phyloP scores from a whole-genome alignment of 1,140 invertebrate species.

The Araneus ventricosus region DNA sequence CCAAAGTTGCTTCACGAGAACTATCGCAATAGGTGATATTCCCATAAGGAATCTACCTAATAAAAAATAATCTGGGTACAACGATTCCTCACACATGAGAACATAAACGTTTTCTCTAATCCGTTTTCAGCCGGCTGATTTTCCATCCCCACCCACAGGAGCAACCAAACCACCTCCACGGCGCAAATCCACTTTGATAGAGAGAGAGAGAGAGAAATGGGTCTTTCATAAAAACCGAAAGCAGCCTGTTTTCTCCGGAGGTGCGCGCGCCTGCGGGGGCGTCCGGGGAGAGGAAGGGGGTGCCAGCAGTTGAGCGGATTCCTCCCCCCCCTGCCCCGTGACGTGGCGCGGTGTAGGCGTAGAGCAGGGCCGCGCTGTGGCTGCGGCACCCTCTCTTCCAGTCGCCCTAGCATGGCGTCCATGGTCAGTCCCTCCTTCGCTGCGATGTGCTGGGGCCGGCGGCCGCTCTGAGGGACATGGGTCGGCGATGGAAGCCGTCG shows the following conservation, averaged over 20 bases:
- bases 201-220: neutral
- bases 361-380: conserved; percentile 26
- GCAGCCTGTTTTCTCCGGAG: conserved; percentile 8
- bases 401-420: conserved; percentile 41
- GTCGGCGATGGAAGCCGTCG: conserved; percentile 79
- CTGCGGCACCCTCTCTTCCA: neutral
- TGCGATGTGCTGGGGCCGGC: conserved; percentile 26
- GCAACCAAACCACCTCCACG: neutral
- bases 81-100: too few species aligned
- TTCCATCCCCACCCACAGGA: neutral
- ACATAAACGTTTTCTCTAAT: too few species aligned
- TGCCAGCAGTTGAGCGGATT: conserved; percentile 25
- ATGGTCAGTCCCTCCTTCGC: conserved; percentile 1
- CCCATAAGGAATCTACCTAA: too few species aligned
- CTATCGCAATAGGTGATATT: too few species aligned
- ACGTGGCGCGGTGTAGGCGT: conserved; percentile 64
- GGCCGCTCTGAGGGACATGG: conserved; percentile 24
- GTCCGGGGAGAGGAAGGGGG: neutral
- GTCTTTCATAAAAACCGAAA: conserved; percentile 13
- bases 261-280: conserved; percentile 28
- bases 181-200: conserved; percentile 5
- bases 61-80: too few species aligned
- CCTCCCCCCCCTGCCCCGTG: neutral
- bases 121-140: too few species aligned
- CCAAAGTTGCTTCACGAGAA: too few species aligned